Evolutionary conservation across 2,888 invertebrate genomes (phyloP), one percentile per base, ranked within the genome.

Genomic region (Cheilosia soror): DNA sequence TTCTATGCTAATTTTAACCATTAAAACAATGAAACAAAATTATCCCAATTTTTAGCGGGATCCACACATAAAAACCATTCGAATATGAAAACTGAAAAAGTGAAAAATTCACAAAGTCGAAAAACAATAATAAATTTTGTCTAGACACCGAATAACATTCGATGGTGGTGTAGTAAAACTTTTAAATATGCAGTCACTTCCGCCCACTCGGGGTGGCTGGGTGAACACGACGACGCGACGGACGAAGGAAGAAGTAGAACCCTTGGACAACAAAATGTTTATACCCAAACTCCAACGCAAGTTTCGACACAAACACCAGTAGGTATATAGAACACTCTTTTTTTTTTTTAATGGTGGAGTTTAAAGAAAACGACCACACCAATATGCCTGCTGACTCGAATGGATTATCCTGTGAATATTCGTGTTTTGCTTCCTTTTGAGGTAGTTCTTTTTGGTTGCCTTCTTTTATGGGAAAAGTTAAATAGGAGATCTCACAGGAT

Each of bases 391-490:
- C 53, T 20, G 44, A 66, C 42, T 66, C 37, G 62, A 80, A 62
- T 75, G 69, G 58, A 71, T 65, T 65, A 62, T 65, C 75, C 65
- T 69, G 57, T 40, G 49, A 63, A 44, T 76, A 69, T 68, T 62
- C 27, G 25, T 33, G 55, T 42, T 73, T 27, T 49, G 0, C 31
- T 31, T 58, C 3, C 44, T 27, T 20, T n/a, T 51, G 37, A 6
- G 31, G 55, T 29, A 15, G 15, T 49, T 27, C 13, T n/a, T 40
- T 42, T 33, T 40, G 47, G 55, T 31, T 55, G n/a, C 47, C 31
- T 29, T 57, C 71, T 79, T 79, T 84, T 79, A 84, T 84, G 79
- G 80, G 69, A 75, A 84, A 84, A 84, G 84, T 84, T 84, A 84
- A 84, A 84, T 84, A 84, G 80, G 65, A 84, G 75, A 84, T 84